Evolutionary conservation across 1,140 invertebrate species (phyloP).

Genomic region (Drosophila takahashii): DNA sequence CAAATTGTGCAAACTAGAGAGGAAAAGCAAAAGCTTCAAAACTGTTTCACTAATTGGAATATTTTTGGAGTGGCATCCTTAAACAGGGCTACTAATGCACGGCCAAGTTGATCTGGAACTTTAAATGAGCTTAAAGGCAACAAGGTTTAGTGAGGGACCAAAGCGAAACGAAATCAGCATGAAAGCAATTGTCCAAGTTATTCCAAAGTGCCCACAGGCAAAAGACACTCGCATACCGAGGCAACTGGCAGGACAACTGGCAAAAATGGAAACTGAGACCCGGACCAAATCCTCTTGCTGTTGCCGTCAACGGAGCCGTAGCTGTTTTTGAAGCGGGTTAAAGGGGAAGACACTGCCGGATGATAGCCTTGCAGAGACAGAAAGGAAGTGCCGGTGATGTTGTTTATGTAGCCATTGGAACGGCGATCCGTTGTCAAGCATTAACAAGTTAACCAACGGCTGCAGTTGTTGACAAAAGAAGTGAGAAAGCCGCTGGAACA

Average conservation of each 20-base stretch:
- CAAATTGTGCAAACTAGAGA: conserved; percentile 31
- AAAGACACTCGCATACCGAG: conserved; percentile 20
- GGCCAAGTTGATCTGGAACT: conserved; percentile 51
- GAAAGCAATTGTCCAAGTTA: conserved; percentile 73
- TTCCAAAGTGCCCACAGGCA: conserved; percentile 54
- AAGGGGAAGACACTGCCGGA: conserved; percentile 31
- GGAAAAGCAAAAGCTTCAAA: conserved; percentile 7
- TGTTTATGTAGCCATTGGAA: conserved; percentile 36
- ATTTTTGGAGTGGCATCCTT: conserved; percentile 37
- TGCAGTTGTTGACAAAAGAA: conserved; percentile 2
- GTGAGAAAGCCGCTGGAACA: background rate
- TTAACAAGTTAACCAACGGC: conserved; percentile 29
- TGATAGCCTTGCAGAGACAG: conserved; percentile 7
- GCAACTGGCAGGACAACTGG: conserved; percentile 13
- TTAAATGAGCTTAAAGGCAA: conserved; percentile 42
- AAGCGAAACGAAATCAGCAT: conserved; percentile 68
- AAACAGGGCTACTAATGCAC: conserved; percentile 57
- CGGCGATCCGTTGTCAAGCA: conserved; percentile 33
- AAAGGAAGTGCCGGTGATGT: conserved; percentile 31
- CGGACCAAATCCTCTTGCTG: conserved; percentile 30
- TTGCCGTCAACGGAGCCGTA: conserved; percentile 30
- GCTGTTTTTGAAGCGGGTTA: conserved; percentile 57
- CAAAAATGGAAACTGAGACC: conserved; percentile 15
- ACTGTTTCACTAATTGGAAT: conserved; percentile 65
- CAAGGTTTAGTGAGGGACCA: conserved; percentile 11